Evolutionary conservation across 2,888 invertebrate genomes (phyloP), one percentile per base, ranked within the genome.

Genomic region (Dione juno): DNA sequence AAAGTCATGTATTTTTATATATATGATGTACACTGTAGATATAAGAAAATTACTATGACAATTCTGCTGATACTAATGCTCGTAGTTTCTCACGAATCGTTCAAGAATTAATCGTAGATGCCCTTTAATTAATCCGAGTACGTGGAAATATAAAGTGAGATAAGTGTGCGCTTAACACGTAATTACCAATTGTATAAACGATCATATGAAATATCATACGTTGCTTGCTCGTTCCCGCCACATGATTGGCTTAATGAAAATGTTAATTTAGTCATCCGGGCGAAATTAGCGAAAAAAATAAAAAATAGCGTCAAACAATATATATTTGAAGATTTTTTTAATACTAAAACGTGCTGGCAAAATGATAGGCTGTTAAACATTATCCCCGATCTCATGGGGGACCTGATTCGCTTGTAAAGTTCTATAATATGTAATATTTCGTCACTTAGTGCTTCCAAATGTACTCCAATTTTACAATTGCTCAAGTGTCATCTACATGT

Each of bases 191-290:
- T 58, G 58, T 67, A 48, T 66, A 71, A 71, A 66, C 64, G 57
- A 14, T 58, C 52, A 58, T 66, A 66, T 73, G 73, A 53, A 71
- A 73, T 73, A 64, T 71, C 73, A 73, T 41, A 69, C 71, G 45
- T 59, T 19, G 53, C 59, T 54, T 28, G 54, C 69, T 57, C 11
- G 21, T 41, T n/a, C 53, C 61, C 54, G 67, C 67, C 35, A 48
- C 16, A 52, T 67, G 28, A 68, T 66, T 69, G 73, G 71, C 66
- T 69, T 69, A 71, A 73, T 73, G 57, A 63, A 69, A 64, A 59
- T 58, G 65, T 59, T 73, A 73, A 71, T 71, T 73, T 28, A 13
- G 52, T 37, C 71, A 66, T 73, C 71, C 73, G 73, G 71, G 45
- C 48, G 53, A 65, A 73, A 65, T 65, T 67, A 9, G 70, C 48